These are phyloP conservation scores for Eulemur coronatus DNA, from an alignment of 2,797 vertebrate genomes.

Conservation along the genomic window DNA sequence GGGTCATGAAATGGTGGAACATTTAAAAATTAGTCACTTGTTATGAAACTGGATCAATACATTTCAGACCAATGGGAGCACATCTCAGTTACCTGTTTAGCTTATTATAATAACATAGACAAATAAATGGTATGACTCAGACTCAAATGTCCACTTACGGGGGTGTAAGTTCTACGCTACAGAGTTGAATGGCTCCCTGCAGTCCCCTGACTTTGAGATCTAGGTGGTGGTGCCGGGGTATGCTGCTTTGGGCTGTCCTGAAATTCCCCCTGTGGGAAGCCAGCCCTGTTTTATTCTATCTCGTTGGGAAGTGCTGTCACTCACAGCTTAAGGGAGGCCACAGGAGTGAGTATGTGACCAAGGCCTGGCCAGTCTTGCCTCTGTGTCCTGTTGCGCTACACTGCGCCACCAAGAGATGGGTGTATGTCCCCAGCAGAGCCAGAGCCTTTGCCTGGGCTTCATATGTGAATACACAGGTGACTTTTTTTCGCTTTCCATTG, in stretches of 20 bases:
- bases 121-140: neutral
- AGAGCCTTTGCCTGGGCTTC: neutral
- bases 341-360: neutral
- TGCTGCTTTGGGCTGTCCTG: neutral
- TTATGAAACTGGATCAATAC: neutral
- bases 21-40: neutral
- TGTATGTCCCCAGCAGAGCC: rapidly evolving
- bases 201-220: too few relatives aligned
- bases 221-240: rapidly evolving
- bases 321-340: neutral
- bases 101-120: too few relatives aligned
- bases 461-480: too few relatives aligned
- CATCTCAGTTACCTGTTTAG: too few relatives aligned
- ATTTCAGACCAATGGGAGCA: too few relatives aligned
- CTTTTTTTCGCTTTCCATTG: neutral
- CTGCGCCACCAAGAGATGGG: neutral
- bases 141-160: neutral
- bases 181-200: neutral
- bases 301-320: neutral
- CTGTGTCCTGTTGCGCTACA: too few relatives aligned
- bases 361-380: neutral
- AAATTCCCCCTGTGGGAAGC: neutral
- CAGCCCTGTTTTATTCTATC: too few relatives aligned
- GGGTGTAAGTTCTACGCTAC: rapidly evolving
- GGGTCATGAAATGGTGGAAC: neutral